Base-by-base conservation (phyloP, 2,888 invertebrate genomes). In the Tuberolachnus salignus region DNA sequence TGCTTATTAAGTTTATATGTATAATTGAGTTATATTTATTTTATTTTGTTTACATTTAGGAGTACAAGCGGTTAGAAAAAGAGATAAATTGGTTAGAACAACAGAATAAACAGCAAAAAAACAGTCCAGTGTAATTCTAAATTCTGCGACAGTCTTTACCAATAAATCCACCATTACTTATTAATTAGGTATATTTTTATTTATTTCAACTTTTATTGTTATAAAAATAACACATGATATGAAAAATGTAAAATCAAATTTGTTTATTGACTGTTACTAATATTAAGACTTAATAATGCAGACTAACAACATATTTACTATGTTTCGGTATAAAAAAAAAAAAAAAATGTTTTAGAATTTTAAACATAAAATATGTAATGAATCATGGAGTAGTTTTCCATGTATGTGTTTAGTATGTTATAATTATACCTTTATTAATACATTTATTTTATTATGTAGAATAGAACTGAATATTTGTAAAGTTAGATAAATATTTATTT, bases 21-120 rank as follows among this genome's bases (percentile, higher is more conserved):
- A 59, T 26, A 23, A 23, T 0, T 23, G 23, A 34, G 11, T n/a
- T 51, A 13, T n/a, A 67, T 51, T 51, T 51, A 19, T 57, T 59
- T 44, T 23, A 19, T 72, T 49, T 49, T 61, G 3, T 63, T 73
- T 61, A 2, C 4, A 19, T 74, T 42, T 42, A 78, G 75, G 67
- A 66, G 9, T 78, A 78, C 49, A 78, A 78, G 10, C 46, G 75
- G 11, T 16, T 78, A 16, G 67, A 78, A 78, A 46, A 34, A 10
- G 75, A 78, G n/a, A 78, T 78, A 34, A 67, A 67, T 21, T 67
- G 67, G 67, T n/a, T 67, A 8, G 34, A 34, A 14, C 10, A 34
- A 34, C 21, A 66, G 34, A 34, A 34, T 34, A 4, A 34, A n/a
- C 34, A 63, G 42, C 59, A 55, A 14, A 66, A 9, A 46, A n/a